phyloP scores from a whole-genome alignment of 2,797 vertebrate genomes.

The Trematomus bernacchii region DNA sequence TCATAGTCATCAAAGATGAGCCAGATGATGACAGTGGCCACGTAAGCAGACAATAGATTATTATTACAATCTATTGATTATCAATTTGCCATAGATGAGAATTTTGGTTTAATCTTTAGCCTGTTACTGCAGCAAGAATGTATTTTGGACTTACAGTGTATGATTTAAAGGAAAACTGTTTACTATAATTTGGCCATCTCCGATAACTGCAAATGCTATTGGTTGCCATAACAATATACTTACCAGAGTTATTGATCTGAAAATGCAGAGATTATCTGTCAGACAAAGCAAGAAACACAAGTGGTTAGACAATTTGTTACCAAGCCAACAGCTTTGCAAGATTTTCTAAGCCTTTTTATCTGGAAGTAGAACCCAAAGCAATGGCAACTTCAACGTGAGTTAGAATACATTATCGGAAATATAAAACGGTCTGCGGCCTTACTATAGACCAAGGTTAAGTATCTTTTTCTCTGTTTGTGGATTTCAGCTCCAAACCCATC shows the following conservation, averaged over 20 bases:
- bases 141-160: background rate
- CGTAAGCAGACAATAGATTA: conserved; percentile 56
- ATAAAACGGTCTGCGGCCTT: background rate
- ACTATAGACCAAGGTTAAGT: background rate
- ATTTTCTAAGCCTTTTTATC: background rate
- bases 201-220: background rate
- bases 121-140: background rate
- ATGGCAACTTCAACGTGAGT: background rate
- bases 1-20: conserved; percentile 79
- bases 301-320: background rate
- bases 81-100: background rate
- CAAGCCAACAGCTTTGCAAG: background rate
- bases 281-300: background rate
- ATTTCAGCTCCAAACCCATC: conserved; percentile 58
- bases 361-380: background rate
- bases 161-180: background rate
- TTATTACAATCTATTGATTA: background rate
- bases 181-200: background rate
- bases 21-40: conserved; percentile 68
- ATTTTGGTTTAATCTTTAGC: background rate
- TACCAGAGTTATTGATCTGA: background rate
- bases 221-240: background rate
- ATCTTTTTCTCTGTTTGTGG: conserved; percentile 11
- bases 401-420: background rate
- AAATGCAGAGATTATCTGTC: background rate